phyloP scores from a whole-genome alignment of 1,140 invertebrate species.

The Hylaeus anthracinus region DNA sequence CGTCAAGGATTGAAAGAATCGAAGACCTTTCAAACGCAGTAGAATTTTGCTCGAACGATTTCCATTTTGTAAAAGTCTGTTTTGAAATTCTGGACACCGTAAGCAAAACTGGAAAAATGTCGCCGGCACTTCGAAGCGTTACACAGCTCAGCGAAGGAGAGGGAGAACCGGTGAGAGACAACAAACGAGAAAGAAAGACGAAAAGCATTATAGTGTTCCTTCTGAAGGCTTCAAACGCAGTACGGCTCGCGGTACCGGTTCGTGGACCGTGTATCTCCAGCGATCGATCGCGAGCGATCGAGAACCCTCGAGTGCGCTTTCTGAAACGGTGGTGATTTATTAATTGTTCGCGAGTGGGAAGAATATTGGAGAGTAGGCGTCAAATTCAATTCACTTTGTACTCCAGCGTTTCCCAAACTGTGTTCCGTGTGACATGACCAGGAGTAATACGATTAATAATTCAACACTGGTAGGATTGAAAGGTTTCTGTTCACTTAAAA shows the following conservation, averaged over 20 bases:
- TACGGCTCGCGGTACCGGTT: conserved; percentile 10
- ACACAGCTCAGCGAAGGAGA: not conserved
- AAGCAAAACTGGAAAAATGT: not conserved
- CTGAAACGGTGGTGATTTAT: not conserved
- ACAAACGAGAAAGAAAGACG: conserved; percentile 20
- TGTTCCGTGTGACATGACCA: too few relatives aligned
- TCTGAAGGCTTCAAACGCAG: conserved; percentile 24
- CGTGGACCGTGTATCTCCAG: not conserved
- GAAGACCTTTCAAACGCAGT: too few relatives aligned
- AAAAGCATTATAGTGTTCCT: conserved; percentile 20
- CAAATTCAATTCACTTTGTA: not conserved
- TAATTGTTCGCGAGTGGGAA: not conserved
- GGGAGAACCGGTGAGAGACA: conserved; percentile 14
- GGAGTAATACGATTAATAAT: too few relatives aligned
- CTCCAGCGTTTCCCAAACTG: too few relatives aligned
- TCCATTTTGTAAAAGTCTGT: too few relatives aligned
- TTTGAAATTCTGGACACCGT: too few relatives aligned
- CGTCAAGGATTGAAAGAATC: too few relatives aligned
- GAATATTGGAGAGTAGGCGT: not conserved
- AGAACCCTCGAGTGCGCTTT: not conserved
- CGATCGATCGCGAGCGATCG: not conserved
- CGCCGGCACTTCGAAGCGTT: not conserved
- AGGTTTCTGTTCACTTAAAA: too few relatives aligned
- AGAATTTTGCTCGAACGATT: too few relatives aligned
- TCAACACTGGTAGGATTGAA: too few relatives aligned